phyloP scores from a whole-genome alignment of 2,888 invertebrate species.

The Xylota segnis region DNA sequence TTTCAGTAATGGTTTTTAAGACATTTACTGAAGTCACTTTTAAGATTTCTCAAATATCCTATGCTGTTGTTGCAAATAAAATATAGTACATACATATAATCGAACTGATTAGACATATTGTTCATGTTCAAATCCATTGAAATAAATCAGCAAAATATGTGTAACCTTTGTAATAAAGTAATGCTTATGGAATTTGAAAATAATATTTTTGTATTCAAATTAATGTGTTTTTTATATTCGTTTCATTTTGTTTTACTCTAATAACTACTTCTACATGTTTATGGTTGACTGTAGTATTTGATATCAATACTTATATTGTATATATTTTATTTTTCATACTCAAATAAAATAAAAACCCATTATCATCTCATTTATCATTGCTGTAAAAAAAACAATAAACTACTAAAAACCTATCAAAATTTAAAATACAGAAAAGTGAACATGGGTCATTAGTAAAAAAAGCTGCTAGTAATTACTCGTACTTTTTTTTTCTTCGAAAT shows the following conservation, averaged over 20 bases:
- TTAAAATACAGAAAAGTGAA: slow-evolving; percentile 9
- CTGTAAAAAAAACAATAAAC: background rate
- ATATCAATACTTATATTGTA: slow-evolving; percentile 6
- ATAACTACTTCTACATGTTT: slow-evolving; percentile 4
- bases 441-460: background rate
- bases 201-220: background rate
- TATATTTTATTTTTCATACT: background rate
- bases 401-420: background rate
- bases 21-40: too few species aligned
- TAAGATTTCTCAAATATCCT: too few species aligned
- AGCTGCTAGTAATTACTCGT: slow-evolving; percentile 16
- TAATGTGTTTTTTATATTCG: background rate
- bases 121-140: background rate
- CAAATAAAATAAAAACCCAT: slow-evolving; percentile 36
- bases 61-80: too few species aligned
- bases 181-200: background rate
- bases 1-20: too few species aligned
- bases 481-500: background rate
- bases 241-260: background rate
- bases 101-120: too few species aligned
- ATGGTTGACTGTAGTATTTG: slow-evolving; percentile 9
- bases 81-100: too few species aligned
- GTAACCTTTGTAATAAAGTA: background rate
- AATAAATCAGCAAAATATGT: background rate
- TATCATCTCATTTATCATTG: slow-evolving; percentile 55